Conservation (phyloP, 2,797 vertebrate species). For the Premnoplex brunnescens region DNA sequence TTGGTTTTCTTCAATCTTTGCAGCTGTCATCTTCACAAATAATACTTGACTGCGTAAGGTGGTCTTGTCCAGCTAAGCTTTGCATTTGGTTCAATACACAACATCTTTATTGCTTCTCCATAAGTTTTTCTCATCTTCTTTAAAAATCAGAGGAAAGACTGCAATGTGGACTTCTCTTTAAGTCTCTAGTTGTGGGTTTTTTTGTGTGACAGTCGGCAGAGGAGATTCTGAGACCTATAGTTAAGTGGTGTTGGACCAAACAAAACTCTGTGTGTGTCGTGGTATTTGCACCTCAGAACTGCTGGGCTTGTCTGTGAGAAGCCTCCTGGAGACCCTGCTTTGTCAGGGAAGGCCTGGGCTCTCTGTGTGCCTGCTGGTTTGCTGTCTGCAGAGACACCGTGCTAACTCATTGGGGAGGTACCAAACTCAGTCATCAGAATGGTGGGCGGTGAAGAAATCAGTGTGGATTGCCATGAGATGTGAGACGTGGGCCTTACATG, state of each 20-base stretch:
- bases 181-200: background rate
- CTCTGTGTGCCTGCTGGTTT: background rate
- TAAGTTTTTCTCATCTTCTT: background rate
- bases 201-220: background rate
- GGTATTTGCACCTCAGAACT: background rate
- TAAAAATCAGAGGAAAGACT: background rate
- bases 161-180: background rate
- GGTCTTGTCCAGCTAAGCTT: background rate
- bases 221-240: background rate
- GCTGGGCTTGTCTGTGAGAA: background rate
- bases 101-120: background rate
- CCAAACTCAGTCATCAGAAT: background rate
- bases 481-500: background rate
- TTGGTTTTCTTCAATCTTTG: background rate
- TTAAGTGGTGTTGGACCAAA: background rate
- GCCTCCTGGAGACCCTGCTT: background rate
- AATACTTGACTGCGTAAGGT: background rate
- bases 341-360: background rate
- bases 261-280: background rate
- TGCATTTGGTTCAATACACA: background rate
- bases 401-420: background rate
- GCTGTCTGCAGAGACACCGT: background rate
- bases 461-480: background rate
- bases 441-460: background rate
- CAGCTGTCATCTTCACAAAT: background rate